Conservation (phyloP, 2,888 invertebrate species). For the Drosophila pseudotalamancana region DNA sequence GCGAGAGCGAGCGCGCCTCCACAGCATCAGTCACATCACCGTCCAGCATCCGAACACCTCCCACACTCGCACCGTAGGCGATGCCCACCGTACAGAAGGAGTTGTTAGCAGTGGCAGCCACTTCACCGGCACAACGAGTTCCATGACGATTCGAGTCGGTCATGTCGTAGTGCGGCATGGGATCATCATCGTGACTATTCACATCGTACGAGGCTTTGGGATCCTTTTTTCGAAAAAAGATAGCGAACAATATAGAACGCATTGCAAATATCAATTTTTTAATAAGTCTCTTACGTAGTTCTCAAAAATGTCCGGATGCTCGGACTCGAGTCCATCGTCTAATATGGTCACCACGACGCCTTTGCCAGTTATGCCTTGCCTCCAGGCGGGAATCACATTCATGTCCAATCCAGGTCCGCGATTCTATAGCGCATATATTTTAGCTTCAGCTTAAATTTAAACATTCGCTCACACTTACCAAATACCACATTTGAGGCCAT, state of each 20-base stretch:
- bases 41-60: slow-evolving; percentile 98
- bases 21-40: slow-evolving; percentile 99
- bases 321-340: slow-evolving; percentile 97
- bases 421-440: slow-evolving; percentile 86
- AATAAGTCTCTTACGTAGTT: slow-evolving; percentile 91
- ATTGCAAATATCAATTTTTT: too few species aligned
- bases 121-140: slow-evolving; percentile 98
- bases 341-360: slow-evolving; percentile 98
- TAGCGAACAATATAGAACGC: background rate
- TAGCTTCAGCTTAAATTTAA: too few species aligned
- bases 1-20: slow-evolving; percentile 96
- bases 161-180: slow-evolving; percentile 98
- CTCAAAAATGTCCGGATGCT: slow-evolving; percentile 95
- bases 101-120: slow-evolving; percentile 98
- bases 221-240: too few species aligned
- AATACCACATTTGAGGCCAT: slow-evolving; percentile 98
- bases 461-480: slow-evolving; percentile 89
- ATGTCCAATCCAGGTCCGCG: slow-evolving; percentile 96
- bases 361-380: slow-evolving; percentile 95
- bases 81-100: slow-evolving; percentile 98
- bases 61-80: slow-evolving; percentile 97
- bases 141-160: slow-evolving; percentile 98
- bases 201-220: slow-evolving; percentile 98
- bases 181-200: slow-evolving; percentile 97
- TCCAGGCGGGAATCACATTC: slow-evolving; percentile 98